Percentiles rank a stretch among this genome's conserved stretches.
These are phyloP conservation scores for Psilopogon haemacephalus DNA, from an alignment of 2,113 vertebrate species.

Conservation along the genomic window DNA sequence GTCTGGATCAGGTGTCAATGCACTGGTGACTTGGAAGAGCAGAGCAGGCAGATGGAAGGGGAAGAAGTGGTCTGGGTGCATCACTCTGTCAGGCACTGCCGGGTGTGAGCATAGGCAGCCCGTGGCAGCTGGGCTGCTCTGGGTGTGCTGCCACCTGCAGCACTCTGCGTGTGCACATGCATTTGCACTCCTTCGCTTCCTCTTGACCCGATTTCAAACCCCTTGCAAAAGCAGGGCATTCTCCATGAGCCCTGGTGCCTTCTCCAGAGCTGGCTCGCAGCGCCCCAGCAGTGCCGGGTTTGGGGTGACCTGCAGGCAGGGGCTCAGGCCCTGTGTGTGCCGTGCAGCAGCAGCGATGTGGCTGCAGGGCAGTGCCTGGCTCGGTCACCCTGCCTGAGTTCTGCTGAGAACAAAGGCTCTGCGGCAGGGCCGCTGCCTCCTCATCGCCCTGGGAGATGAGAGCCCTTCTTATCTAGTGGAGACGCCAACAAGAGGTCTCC, in stretches of 20 bases:
- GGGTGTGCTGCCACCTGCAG: too few relatives aligned
- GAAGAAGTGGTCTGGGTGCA: too few relatives aligned
- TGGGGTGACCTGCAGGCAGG: slow-evolving; percentile 72
- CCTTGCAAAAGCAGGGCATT: too few relatives aligned
- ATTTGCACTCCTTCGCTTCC: too few relatives aligned
- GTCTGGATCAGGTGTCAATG: neutral
- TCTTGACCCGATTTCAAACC: too few relatives aligned
- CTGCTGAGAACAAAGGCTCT: neutral
- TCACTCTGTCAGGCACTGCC: neutral
- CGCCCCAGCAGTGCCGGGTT: slow-evolving; percentile 70
- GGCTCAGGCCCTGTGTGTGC: slow-evolving; percentile 76
- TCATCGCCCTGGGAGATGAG: neutral
- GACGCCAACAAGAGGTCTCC: neutral
- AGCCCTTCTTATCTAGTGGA: neutral
- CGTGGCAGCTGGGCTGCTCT: too few relatives aligned
- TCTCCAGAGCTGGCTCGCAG: neutral
- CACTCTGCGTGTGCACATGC: too few relatives aligned
- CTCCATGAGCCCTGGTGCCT: too few relatives aligned
- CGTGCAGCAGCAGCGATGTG: slow-evolving; percentile 74
- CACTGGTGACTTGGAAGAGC: neutral
- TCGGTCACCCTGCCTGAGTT: slow-evolving; percentile 75
- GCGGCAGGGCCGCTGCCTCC: fast-evolving
- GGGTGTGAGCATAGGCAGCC: neutral
- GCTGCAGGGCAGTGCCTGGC: slow-evolving; percentile 58
- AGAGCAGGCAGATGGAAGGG: neutral